Evolutionary conservation across 2,113 vertebrate species (phyloP).

Genomic region (Gambusia affinis): DNA sequence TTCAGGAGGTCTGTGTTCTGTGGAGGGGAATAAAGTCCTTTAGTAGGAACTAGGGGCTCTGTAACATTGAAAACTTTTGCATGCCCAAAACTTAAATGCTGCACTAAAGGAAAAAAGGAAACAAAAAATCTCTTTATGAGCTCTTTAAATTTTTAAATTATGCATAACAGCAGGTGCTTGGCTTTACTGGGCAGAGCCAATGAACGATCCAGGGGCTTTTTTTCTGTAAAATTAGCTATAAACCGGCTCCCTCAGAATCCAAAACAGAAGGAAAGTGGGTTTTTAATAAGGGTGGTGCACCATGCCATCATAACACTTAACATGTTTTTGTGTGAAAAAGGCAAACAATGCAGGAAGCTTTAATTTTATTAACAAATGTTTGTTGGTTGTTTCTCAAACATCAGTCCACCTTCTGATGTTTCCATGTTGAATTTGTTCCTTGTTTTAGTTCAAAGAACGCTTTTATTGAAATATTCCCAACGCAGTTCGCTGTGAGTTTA

Average conservation of each 20-base stretch:
- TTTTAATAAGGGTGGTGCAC: not conserved
- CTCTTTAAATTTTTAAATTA: not conserved
- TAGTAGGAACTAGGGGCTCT: not conserved
- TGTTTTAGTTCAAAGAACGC: slow-evolving; percentile 13
- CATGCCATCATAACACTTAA: not conserved
- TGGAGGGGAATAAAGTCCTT: not conserved
- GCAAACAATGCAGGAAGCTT: not conserved
- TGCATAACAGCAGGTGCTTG: not conserved
- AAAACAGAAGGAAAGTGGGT: not conserved
- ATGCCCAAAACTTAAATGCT: not conserved
- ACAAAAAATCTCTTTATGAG: not conserved
- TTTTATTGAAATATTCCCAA: not conserved
- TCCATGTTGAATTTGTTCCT: slow-evolving; percentile 1
- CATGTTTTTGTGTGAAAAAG: not conserved
- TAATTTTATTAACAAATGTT: not conserved
- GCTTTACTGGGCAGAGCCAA: not conserved
- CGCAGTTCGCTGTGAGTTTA: slow-evolving; percentile 1
- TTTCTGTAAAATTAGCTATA: not conserved
- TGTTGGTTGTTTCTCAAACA: not conserved
- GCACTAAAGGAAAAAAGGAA: not conserved
- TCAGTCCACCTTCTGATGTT: slow-evolving; percentile 15
- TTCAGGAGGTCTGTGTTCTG: not conserved
- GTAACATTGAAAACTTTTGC: not conserved
- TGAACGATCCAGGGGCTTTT: not conserved
- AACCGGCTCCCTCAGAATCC: not conserved